These are phyloP conservation scores for Palaemon carinicauda DNA, from an alignment of 1,140 invertebrate genomes.

Conservation along the genomic window DNA sequence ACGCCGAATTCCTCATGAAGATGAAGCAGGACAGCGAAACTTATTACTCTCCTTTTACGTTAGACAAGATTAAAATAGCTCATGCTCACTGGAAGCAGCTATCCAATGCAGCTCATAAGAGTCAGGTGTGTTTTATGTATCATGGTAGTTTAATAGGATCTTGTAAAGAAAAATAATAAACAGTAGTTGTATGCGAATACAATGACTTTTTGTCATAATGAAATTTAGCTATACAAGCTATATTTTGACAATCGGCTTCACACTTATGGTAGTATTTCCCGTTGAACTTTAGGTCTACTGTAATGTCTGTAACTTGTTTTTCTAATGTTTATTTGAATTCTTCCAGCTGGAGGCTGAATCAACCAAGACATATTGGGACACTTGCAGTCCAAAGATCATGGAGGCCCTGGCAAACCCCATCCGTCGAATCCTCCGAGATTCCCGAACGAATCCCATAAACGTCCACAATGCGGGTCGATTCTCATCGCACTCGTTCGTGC, in stretches of 20 bases:
- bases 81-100: constrained; percentile 71
- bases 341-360: constrained; percentile 72
- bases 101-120: constrained; percentile 72
- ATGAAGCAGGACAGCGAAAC: constrained; percentile 30
- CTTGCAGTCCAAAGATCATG: constrained; percentile 70
- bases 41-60: constrained; percentile 46
- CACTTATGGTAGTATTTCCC: too few relatives aligned
- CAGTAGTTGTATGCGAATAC: too few relatives aligned
- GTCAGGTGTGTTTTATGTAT: constrained; percentile 62
- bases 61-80: constrained; percentile 60
- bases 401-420: constrained; percentile 75
- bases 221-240: too few relatives aligned
- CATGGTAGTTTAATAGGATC: too few relatives aligned
- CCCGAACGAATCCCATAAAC: constrained; percentile 74
- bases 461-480: constrained; percentile 68
- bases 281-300: too few relatives aligned
- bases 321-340: neutral
- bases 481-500: constrained; percentile 76
- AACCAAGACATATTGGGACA: constrained; percentile 82
- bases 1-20: constrained; percentile 28
- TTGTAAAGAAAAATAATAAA: too few relatives aligned
- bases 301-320: too few relatives aligned
- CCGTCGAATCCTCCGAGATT: constrained; percentile 80
- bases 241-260: too few relatives aligned
- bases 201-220: too few relatives aligned